A percentile compares a stretch with the other conserved stretches of the same genome.
phyloP scores from a whole-genome alignment of 2,113 vertebrate species.

The Paradoxurus hermaphroditus region DNA sequence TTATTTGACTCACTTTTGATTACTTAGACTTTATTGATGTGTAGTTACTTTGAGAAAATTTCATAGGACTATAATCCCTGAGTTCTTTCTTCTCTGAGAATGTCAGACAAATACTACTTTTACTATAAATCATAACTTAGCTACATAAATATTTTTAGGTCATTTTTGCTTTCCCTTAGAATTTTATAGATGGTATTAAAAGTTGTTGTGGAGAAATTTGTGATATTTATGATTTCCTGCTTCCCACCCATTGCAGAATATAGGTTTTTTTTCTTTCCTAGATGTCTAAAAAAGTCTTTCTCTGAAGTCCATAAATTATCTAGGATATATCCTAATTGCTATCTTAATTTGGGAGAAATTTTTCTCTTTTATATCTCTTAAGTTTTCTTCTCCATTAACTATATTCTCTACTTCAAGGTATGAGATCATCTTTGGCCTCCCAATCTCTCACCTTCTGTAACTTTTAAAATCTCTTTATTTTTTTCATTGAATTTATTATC shows the following conservation, averaged over 20 bases:
- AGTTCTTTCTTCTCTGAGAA: background rate
- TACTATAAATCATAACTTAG: background rate
- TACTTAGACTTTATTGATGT: background rate
- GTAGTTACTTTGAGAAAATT: background rate
- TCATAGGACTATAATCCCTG: background rate
- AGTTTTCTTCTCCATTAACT: background rate
- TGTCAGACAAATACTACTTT: background rate
- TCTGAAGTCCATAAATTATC: background rate
- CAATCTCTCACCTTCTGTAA: background rate
- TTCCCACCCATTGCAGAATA: background rate
- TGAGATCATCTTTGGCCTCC: background rate
- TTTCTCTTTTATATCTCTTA: background rate
- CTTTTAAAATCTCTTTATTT: slow-evolving; percentile 22
- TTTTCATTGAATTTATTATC: slow-evolving; percentile 44
- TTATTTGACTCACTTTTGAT: background rate
- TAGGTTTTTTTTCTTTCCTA: background rate
- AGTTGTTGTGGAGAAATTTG: background rate
- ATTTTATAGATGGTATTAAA: slow-evolving; percentile 25
- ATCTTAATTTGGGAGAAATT: background rate
- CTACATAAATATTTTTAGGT: background rate
- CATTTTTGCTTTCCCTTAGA: background rate
- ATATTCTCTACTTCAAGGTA: background rate
- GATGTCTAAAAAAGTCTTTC: background rate
- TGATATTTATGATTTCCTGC: background rate
- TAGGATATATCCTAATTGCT: background rate